These are phyloP conservation scores for Elymnias hypermnestra DNA, from an alignment of 1,140 invertebrate genomes.

Conservation along the genomic window DNA sequence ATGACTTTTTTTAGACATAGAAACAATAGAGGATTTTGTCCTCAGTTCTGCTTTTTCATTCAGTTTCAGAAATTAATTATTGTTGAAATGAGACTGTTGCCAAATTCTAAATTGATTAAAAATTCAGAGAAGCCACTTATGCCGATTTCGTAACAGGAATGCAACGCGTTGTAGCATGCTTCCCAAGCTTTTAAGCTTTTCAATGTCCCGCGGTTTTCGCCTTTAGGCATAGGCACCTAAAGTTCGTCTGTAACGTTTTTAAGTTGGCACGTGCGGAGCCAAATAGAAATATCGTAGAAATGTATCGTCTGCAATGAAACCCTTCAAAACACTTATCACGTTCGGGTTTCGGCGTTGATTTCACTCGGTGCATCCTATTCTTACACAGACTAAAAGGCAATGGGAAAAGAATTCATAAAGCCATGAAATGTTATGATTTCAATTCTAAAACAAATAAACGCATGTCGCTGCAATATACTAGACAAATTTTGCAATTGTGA, in stretches of 20 bases:
- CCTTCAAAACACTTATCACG: slow-evolving; percentile 38
- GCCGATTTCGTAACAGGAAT: background rate
- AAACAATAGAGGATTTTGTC: too few relatives aligned
- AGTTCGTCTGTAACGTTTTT: slow-evolving; percentile 15
- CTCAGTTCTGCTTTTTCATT: too few relatives aligned
- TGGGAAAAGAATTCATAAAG: too few relatives aligned
- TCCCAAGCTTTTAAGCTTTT: background rate
- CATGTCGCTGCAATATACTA: slow-evolving; percentile 6
- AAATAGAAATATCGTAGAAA: slow-evolving; percentile 28
- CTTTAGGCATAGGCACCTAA: slow-evolving; percentile 17
- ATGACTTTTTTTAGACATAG: too few relatives aligned
- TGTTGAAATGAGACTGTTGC: too few relatives aligned
- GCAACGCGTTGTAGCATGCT: background rate
- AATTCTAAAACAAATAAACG: background rate
- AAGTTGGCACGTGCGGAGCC: slow-evolving; percentile 26
- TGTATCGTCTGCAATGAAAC: slow-evolving; percentile 29
- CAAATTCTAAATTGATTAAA: too few relatives aligned
- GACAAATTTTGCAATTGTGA: slow-evolving; percentile 42
- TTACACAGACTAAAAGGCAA: slow-evolving; percentile 1
- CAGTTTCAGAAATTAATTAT: too few relatives aligned
- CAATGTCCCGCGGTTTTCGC: slow-evolving; percentile 4
- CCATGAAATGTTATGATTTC: too few relatives aligned
- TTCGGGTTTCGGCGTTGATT: slow-evolving; percentile 27
- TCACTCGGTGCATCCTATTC: slow-evolving; percentile 25
- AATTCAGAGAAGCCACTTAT: background rate